A percentile compares a stretch with the other conserved stretches of the same genome.
Conservation (phyloP, 2,113 vertebrate genomes). For the Mesoclemmys tuberculata region DNA sequence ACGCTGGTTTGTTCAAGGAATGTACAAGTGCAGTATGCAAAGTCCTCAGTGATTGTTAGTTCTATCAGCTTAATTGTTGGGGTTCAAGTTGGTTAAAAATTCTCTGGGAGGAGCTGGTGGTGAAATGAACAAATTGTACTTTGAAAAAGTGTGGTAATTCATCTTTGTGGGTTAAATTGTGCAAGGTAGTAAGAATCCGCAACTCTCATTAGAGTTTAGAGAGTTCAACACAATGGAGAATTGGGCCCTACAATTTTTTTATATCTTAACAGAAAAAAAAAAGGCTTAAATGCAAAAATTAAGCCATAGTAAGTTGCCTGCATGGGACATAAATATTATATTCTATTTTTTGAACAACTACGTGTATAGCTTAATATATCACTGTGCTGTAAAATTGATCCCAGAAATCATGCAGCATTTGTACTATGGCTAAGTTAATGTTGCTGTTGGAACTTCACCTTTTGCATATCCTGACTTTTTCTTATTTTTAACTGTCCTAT, state of each 20-base stretch:
- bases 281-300: not conserved
- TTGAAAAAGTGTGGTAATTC: not conserved
- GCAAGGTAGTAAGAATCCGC: not conserved
- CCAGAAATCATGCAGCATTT: conserved; percentile 36
- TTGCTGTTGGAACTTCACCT: conserved; percentile 60
- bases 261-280: not conserved
- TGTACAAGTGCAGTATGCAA: not conserved
- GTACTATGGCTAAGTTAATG: conserved; percentile 35
- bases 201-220: not conserved
- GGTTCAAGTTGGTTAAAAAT: not conserved
- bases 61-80: not conserved
- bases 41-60: not conserved
- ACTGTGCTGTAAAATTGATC: conserved; percentile 12
- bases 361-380: conserved; percentile 25
- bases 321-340: conserved; percentile 8
- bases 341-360: conserved; percentile 31
- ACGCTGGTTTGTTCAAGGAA: not conserved
- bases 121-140: not conserved
- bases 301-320: conserved; percentile 21
- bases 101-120: not conserved
- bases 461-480: conserved; percentile 4
- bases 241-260: not conserved
- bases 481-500: conserved; percentile 28
- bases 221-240: not conserved
- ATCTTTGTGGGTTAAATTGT: not conserved